Base-by-base conservation (phyloP, 2,888 invertebrate species). In the Drosophila macrospina region DNA sequence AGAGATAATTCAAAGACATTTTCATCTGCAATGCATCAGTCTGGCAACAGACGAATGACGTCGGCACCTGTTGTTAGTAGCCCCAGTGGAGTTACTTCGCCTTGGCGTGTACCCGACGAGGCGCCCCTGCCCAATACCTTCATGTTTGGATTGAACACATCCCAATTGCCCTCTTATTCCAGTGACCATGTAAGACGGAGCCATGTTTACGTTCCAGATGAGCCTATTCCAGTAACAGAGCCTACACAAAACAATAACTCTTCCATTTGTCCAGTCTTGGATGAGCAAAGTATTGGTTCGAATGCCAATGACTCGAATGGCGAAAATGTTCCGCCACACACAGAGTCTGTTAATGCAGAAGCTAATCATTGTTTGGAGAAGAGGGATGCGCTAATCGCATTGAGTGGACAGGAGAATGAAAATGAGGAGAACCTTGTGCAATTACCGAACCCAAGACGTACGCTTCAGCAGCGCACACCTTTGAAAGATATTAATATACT, bases 81-180 rank as follows among this genome's bases (percentile, higher is more conserved):
- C 0, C 42, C 57, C 5, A 55, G 30, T 44, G 78, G 68, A n/a
- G 64, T 28, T 0, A 13, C 71, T 7, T 91, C 91, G 6, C 92
- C 91, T 0, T 92, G 92, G 91, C 89, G 91, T n/a, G 89, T 90
- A 0, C 52, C 86, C 2, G 89, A 90, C n/a, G 84, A 89, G 30
- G 74, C 72, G 2, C 50, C 74, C n/a, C 56, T 91, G 20, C 91
- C 91, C 0, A 86, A 65, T 44, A 73, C 81, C 6, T 91, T 91
- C 60, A 78, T 82, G 51, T 91, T 92, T 32, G 79, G 81, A 2
- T 71, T 88, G 10, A 90, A 90, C 32, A 81, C 83, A 11, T 88
- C 88, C n/a, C 83, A 90, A 34, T 64, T 91, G 34, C 91, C 92
- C 0, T 91, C 91, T 1, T 92, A 89, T 69, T 91, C 91, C 11